Evolutionary conservation across 2,888 invertebrate species (phyloP), one percentile per base, ranked within the genome.

Genomic region (Trachelus iudaicus): DNA sequence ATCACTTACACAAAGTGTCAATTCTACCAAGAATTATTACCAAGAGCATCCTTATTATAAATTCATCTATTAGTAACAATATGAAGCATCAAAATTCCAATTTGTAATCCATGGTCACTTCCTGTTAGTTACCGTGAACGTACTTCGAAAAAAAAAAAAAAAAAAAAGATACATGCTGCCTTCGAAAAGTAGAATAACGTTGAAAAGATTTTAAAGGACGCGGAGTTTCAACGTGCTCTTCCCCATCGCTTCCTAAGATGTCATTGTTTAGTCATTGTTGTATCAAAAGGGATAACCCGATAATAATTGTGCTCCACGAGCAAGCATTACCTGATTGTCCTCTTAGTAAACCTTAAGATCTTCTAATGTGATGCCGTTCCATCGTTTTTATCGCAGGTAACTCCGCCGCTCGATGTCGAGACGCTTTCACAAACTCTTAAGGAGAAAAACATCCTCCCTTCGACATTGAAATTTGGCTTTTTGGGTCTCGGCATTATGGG

Each of bases 401-500:
- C 95, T 35, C 96, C 96, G 4, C 94, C 95, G 0, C 91, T 97
- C 78, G 96, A 97, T 90, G 93, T 97, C 88, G 95, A 94, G 91
- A 95, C 94, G 76, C 94, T 96, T 1, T 95, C 96, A 0, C 95
- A 96, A 84, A 95, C 95, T 0, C 92, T 97, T 23, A 95, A 95
- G 86, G 96, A 95, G 87, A 97, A 97, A 92, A 95, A 97, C 85
- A 97, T 98, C 83, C 94, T 94, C 81, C 96, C 98, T 0, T 97
- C 98, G 34, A 94, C 94, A 83, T 94, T 96, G 92, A 96, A 95
- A 89, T 98, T 99, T 91, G 99, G 99, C 37, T 98, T 99, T 92
- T 94, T 99, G 37, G 99, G 99, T 0, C 94, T 99, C 56, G 98
- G 98, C 78, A 97, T 97, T 89, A 98, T 99, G 97, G 98, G 98